Conservation (phyloP, 2,113 vertebrate genomes). For the Cyprinus carpio region DNA sequence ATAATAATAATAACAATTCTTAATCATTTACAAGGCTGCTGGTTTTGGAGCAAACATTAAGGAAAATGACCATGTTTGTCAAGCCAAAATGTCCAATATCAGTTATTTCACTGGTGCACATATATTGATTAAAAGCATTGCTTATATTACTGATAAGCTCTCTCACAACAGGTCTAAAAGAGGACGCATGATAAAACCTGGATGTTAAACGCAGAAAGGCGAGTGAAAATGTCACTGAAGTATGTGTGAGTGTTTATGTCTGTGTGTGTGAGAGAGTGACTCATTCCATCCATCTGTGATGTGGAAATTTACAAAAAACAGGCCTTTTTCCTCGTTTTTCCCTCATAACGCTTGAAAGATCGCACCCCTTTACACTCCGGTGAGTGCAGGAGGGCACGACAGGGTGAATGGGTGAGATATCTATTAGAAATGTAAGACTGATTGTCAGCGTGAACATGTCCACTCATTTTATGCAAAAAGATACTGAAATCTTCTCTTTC, state of each 20-base stretch:
- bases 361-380: conserved; percentile 18
- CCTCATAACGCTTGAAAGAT: conserved; percentile 12
- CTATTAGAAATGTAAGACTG: not conserved
- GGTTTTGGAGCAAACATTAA: not conserved
- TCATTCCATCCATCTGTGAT: conserved; percentile 58
- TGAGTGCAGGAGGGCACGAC: not conserved
- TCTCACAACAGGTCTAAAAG: conserved; percentile 23
- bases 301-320: conserved; percentile 50
- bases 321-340: not conserved
- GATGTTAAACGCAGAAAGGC: conserved; percentile 37
- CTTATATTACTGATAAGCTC: not conserved
- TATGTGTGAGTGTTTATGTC: conserved; percentile 34
- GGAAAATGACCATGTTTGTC: not conserved
- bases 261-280: conserved; percentile 41
- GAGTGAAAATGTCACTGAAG: conserved; percentile 47
- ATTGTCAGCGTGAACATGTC: not conserved
- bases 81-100: not conserved
- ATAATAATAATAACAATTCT: not conserved
- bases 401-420: not conserved
- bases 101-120: not conserved
- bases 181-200: conserved; percentile 24
- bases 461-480: not conserved
- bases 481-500: not conserved
- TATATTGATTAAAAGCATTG: not conserved
- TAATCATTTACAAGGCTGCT: not conserved